Base-by-base conservation (phyloP, 2,797 vertebrate genomes). In the Brachymystax lenok region DNA sequence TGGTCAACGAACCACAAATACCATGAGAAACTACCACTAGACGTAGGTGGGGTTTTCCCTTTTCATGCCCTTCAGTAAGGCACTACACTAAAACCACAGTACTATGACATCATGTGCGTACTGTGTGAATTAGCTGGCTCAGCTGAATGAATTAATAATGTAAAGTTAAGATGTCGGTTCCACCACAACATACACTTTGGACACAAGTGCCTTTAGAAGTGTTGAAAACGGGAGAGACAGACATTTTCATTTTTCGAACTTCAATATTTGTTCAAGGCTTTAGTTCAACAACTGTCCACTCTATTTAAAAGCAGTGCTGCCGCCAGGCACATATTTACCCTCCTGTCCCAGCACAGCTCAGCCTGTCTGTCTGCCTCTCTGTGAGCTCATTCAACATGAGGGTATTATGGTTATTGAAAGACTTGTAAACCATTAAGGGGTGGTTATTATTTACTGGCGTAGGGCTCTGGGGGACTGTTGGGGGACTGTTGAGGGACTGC, bases 371-470 rank as follows among this genome's bases (percentile, higher is more conserved):
- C 86, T 67, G 84, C 51, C 10, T 51, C 87, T 87, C 77, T 76
- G 82, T 17, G 75, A 85, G 81, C 89, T 93, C 93, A 94, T 93
- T 88, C 82, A 46, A 77, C 87, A 76, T 92, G 92, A 93, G 88
- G 88, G 89, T 91, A 94, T 94, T 93, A 94, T 59, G 90, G 88
- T 93, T 93, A 93, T 90, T 92, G 88, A 85, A 83, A 83, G 81
- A 86, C 91, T 92, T 91, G 92, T 93, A 94, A 94, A 93, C 91
- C 92, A 92, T 92, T 93, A 93, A 91, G 56, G n/a, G 56, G 56
- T 61, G 56, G 40, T 12, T 12, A 90, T 91, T 92, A 92, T 94
- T 94, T 93, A 93, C 92, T 80, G 77, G 90, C 88, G 88, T 91
- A 82, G 79, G 86, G 82, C 46, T 21, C 69, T 78, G 66, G 27